Evolutionary conservation across 2,113 vertebrate species (phyloP).

Genomic region (Erpornis zantholeuca): DNA sequence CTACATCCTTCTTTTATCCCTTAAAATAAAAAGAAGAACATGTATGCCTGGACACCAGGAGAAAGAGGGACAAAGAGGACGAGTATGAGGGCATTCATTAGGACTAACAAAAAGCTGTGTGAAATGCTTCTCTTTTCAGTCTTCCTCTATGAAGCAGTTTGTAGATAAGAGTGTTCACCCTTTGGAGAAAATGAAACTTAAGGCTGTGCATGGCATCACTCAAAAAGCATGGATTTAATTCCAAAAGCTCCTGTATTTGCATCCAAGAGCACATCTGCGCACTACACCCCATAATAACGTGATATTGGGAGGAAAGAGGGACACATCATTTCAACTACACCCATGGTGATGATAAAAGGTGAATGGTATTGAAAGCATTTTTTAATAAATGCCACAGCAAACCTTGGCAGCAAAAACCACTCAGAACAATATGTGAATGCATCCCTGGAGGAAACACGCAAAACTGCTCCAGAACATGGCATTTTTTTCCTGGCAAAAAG

Average conservation of each 20-base stretch:
- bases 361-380: background rate
- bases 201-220: background rate
- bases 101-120: background rate
- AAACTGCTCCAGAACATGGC: background rate
- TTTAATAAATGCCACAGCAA: conserved; percentile 34
- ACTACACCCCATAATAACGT: fast-evolving
- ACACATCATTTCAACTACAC: background rate
- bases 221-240: background rate
- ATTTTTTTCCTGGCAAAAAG: background rate
- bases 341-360: background rate
- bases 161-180: background rate
- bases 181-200: background rate
- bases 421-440: background rate
- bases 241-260: background rate
- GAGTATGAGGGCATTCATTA: background rate
- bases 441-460: background rate
- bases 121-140: background rate
- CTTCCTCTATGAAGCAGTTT: background rate
- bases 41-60: background rate
- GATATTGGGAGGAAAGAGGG: background rate
- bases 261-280: background rate
- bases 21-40: background rate
- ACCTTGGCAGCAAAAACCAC: background rate
- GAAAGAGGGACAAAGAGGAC: background rate
- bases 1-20: background rate